These are phyloP conservation scores for Microcaecilia unicolor DNA, from an alignment of 2,797 vertebrate genomes.

Conservation along the genomic window DNA sequence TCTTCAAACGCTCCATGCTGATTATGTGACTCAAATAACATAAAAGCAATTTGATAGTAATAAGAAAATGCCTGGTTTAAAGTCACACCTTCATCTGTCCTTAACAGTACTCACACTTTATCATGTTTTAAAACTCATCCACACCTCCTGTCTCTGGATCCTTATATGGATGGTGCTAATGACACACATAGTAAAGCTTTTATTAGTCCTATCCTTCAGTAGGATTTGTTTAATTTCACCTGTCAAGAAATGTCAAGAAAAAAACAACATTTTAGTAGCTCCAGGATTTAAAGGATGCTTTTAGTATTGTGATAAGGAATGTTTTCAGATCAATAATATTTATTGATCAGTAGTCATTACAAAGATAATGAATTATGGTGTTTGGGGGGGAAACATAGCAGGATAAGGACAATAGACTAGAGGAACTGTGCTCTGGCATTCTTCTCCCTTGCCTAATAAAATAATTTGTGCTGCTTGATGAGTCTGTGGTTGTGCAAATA, in stretches of 20 bases:
- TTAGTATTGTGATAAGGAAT: conserved; percentile 41
- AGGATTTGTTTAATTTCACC: conserved; percentile 73
- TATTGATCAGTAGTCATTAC: conserved; percentile 22
- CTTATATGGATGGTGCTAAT: conserved; percentile 79
- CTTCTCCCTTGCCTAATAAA: no score
- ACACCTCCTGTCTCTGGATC: conserved; percentile 62
- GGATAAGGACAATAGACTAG: no score
- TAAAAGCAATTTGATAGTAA: conserved; percentile 60
- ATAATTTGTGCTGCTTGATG: no score
- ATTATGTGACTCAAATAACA: conserved; percentile 46
- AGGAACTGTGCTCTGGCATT: no score
- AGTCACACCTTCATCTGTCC: conserved; percentile 56
- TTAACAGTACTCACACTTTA: conserved; percentile 57
- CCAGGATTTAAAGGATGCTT: conserved; percentile 44
- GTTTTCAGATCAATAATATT: conserved; percentile 39
- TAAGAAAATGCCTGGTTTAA: conserved; percentile 55
- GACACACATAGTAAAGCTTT: conserved; percentile 77
- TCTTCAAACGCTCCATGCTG: conserved; percentile 39
- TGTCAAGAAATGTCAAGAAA: conserved; percentile 48
- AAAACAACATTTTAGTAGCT: conserved; percentile 45
- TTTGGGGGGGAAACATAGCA: no score
- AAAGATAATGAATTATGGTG: no score
- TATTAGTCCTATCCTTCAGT: conserved; percentile 74
- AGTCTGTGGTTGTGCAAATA: no score
- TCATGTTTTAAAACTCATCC: conserved; percentile 62